A percentile compares a stretch with the other conserved stretches of the same genome.
Conservation (phyloP, 2,888 invertebrate species). For the Ashinkailepas kermadecensis region DNA sequence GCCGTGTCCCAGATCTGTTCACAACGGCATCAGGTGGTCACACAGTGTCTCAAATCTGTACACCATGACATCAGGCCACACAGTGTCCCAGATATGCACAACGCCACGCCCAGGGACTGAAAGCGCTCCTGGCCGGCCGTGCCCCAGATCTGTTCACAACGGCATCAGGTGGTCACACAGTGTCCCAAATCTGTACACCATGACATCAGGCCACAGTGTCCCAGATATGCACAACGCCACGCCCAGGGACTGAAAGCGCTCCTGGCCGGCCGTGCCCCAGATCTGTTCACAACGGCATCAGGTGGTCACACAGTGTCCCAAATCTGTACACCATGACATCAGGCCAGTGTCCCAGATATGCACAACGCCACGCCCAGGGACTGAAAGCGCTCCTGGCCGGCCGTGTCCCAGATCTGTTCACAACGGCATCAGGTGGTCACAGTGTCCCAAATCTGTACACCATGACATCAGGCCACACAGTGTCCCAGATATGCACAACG, state of each 20-base stretch:
- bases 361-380: conserved; percentile 98
- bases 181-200: no score
- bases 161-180: no score
- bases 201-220: no score
- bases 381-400: conserved; percentile 98
- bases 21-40: not conserved
- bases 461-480: no score
- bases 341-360: no score
- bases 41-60: no score
- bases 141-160: conserved; percentile 77
- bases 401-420: conserved; percentile 93
- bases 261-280: conserved; percentile 99
- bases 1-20: conserved; percentile 96
- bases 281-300: conserved; percentile 51
- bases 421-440: not conserved
- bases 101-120: conserved; percentile 96
- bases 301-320: no score
- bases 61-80: no score
- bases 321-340: no score
- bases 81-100: no score
- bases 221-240: conserved; percentile 99
- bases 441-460: no score
- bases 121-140: conserved; percentile 99
- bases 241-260: conserved; percentile 96
- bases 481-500: no score